Conservation (phyloP, 2,797 vertebrate genomes). For the Amblyopsis hoosieri region DNA sequence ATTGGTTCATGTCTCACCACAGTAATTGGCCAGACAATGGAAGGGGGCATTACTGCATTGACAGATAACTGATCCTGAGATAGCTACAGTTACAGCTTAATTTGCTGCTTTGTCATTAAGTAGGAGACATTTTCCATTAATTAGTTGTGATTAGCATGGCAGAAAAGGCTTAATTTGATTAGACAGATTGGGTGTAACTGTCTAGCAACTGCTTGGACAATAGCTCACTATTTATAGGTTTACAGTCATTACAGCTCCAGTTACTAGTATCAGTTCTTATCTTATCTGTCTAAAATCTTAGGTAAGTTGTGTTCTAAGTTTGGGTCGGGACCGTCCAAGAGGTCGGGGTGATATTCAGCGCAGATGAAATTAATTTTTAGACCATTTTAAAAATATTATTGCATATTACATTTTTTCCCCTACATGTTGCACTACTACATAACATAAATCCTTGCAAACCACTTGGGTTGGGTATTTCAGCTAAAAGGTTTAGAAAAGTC, state of each 20-base stretch:
- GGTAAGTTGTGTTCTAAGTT: no score
- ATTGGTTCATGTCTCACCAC: neutral
- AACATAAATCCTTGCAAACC: no score
- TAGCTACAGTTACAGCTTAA: conserved; percentile 48
- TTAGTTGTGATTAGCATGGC: conserved; percentile 32
- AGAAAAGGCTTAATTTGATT: conserved; percentile 40
- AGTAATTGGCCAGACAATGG: conserved; percentile 20
- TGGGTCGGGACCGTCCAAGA: no score
- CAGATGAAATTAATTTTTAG: no score
- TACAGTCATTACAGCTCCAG: conserved; percentile 20
- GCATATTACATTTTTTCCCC: no score
- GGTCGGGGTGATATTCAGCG: no score
- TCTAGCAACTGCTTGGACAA: conserved; percentile 1
- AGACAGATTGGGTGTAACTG: conserved; percentile 24
- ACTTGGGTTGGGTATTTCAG: no score
- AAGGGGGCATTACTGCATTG: conserved; percentile 17
- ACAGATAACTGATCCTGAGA: conserved; percentile 22
- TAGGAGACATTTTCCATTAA: conserved; percentile 46
- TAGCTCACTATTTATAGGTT: conserved; percentile 11
- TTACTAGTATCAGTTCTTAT: neutral
- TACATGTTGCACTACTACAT: no score
- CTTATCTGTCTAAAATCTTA: no score
- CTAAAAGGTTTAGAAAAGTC: no score
- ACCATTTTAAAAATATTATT: no score
- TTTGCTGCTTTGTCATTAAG: conserved; percentile 51